A percentile compares a stretch with the other conserved stretches of the same genome.
phyloP scores from a whole-genome alignment of 2,113 vertebrate genomes.

The Puma concolor region DNA sequence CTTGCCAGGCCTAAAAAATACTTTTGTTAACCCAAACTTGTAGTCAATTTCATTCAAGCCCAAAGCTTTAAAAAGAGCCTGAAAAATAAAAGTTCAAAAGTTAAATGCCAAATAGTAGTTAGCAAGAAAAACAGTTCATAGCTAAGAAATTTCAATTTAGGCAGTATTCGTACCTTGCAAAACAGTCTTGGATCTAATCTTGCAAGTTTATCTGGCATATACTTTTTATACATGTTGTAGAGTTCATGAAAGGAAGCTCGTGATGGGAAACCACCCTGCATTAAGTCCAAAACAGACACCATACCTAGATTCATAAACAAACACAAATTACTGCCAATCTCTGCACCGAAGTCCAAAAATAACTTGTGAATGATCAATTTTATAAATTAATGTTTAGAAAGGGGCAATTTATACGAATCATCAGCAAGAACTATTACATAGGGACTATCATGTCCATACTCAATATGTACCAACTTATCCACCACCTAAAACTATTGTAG shows the following conservation, averaged over 20 bases:
- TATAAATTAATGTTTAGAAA: conserved; percentile 26
- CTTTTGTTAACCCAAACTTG: conserved; percentile 98
- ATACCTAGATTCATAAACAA: conserved; percentile 88
- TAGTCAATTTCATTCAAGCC: conserved; percentile 98
- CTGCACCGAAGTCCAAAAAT: background rate
- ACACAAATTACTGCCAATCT: background rate
- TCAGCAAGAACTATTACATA: background rate
- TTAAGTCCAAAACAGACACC: conserved; percentile 98
- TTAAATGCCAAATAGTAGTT: conserved; percentile 55
- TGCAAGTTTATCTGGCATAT: conserved; percentile 95
- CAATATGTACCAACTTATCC: background rate
- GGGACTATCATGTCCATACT: background rate
- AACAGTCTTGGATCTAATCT: conserved; percentile 97
- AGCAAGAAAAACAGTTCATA: conserved; percentile 53
- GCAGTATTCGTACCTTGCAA: conserved; percentile 91
- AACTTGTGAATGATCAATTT: background rate
- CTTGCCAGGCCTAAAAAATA: conserved; percentile 99
- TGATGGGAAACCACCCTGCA: conserved; percentile 99
- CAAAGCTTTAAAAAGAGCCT: conserved; percentile 99
- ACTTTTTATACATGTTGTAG: conserved; percentile 99
- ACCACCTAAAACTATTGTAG: background rate
- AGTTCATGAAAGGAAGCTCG: conserved; percentile 98
- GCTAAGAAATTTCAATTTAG: conserved; percentile 10
- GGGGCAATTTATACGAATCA: background rate
- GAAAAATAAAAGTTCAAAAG: conserved; percentile 74